phyloP scores from a whole-genome alignment of 1,140 invertebrate species.

The Leptonema lineaticorne region DNA sequence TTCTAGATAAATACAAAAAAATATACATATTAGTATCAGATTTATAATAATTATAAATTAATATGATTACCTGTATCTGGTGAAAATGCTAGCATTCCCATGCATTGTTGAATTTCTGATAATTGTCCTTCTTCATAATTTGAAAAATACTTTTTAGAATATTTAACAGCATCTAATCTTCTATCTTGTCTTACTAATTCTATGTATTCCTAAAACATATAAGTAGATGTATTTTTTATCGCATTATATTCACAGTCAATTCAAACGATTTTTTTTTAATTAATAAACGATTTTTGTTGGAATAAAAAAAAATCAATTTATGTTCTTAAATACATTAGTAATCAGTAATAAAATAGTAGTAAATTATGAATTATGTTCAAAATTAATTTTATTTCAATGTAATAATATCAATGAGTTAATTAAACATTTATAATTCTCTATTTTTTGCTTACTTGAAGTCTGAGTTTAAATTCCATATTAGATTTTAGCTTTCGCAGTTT shows the following conservation, averaged over 20 bases:
- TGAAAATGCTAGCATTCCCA: constrained; percentile 93
- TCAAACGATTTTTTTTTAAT: too few relatives aligned
- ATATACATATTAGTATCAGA: background rate
- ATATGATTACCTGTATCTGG: constrained; percentile 65
- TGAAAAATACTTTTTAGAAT: constrained; percentile 91
- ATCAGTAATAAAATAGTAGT: too few relatives aligned
- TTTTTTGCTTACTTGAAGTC: constrained; percentile 65
- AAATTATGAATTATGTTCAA: too few relatives aligned
- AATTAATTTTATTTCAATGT: background rate
- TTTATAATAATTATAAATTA: constrained; percentile 6
- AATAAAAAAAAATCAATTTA: too few relatives aligned
- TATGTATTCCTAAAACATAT: constrained; percentile 76
- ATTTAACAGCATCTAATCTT: constrained; percentile 88
- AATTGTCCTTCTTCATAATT: constrained; percentile 84
- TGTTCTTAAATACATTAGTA: too few relatives aligned
- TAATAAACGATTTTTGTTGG: too few relatives aligned
- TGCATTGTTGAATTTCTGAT: constrained; percentile 86
- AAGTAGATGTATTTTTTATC: background rate
- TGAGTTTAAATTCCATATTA: constrained; percentile 88
- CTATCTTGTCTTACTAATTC: constrained; percentile 87
- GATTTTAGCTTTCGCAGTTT: constrained; percentile 92
- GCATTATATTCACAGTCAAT: too few relatives aligned
- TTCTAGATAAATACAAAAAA: constrained; percentile 44
- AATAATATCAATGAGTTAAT: too few relatives aligned
- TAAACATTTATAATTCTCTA: background rate